Evolutionary conservation across 2,888 invertebrate genomes (phyloP), one percentile per base, ranked within the genome.

Genomic region (Tanypteryx hageni): DNA sequence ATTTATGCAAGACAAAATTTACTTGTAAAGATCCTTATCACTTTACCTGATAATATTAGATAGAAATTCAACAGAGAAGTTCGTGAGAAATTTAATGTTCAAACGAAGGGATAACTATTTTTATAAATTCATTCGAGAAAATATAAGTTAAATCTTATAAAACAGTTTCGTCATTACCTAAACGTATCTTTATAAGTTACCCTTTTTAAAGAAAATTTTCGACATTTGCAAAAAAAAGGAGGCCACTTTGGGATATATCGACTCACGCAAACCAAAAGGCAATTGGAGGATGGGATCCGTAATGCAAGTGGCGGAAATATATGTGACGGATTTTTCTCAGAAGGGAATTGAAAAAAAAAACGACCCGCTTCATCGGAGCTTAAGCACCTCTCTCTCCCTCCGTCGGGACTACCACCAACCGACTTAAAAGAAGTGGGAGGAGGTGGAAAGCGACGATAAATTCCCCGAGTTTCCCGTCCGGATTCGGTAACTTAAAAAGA

Each of bases 331-430:
- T 64, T 89, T 27, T 31, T 64, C 89, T 10, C 59, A 31, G 44
- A 8, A n/a, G 18, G n/a, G 68, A 61, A 89, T 27, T 86, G 59
- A 89, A 89, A 89, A 31, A 83, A 76, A 59, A 68, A 89, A 57
- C 31, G 59, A 16, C 10, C 11, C 86, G 61, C 27, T n/a, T 64
- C 86, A 64, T 61, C 27, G 86, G 27, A 86, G 31, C 27, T 86
- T 57, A 68, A 61, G 89, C 61, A 44, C 44, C 31, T n/a, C 64
- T 44, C 44, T 57, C 83, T n/a, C 83, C 44, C 16, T 14, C 82
- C 82, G 31, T 44, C 4, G 83, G 57, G 83, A 7, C 18, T 89
- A 31, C 16, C 44, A 44, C 31, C 61, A n/a, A 89, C 18, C 11
- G 76, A 89, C 27, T 44, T 56, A 31, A 64, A 64, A 59, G 7